Evolutionary conservation across 2,888 invertebrate genomes (phyloP).

Genomic region (Ormyrus rosae): DNA sequence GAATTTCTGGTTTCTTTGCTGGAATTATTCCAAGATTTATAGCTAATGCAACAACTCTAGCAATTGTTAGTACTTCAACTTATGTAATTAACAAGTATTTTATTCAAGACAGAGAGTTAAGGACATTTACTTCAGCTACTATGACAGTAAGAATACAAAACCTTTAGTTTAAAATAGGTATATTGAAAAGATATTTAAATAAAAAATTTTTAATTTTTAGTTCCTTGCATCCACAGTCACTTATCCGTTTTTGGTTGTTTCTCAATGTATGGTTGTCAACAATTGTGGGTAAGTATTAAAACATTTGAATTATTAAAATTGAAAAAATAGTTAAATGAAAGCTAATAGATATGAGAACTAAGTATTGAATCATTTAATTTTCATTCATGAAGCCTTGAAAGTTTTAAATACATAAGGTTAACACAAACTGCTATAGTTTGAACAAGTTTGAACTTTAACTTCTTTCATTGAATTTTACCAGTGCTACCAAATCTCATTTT

Average conservation of each 20-base stretch:
- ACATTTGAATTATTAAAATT: slow-evolving; percentile 7
- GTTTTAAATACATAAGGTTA: slow-evolving; percentile 20
- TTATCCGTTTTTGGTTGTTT: slow-evolving; percentile 95
- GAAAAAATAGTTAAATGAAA: too few relatives aligned
- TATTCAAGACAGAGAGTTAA: slow-evolving; percentile 83
- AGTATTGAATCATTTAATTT: too few relatives aligned
- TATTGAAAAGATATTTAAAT: background rate
- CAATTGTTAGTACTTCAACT: slow-evolving; percentile 85
- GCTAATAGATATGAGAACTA: too few relatives aligned
- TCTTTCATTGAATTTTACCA: slow-evolving; percentile 3
- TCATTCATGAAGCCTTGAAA: background rate
- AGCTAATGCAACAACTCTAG: slow-evolving; percentile 88
- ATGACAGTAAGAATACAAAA: slow-evolving; percentile 77
- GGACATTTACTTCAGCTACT: slow-evolving; percentile 78
- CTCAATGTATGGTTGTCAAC: slow-evolving; percentile 92
- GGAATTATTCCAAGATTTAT: slow-evolving; percentile 92
- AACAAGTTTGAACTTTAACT: background rate
- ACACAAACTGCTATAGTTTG: background rate
- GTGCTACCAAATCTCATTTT: background rate
- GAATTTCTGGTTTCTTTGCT: slow-evolving; percentile 90
- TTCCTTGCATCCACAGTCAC: slow-evolving; percentile 89
- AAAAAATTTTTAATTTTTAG: slow-evolving; percentile 68
- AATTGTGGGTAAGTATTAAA: slow-evolving; percentile 80
- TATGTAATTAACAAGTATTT: slow-evolving; percentile 89
- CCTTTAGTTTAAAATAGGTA: background rate